phyloP scores from a whole-genome alignment of 2,888 invertebrate genomes.

The Caprella mutica region DNA sequence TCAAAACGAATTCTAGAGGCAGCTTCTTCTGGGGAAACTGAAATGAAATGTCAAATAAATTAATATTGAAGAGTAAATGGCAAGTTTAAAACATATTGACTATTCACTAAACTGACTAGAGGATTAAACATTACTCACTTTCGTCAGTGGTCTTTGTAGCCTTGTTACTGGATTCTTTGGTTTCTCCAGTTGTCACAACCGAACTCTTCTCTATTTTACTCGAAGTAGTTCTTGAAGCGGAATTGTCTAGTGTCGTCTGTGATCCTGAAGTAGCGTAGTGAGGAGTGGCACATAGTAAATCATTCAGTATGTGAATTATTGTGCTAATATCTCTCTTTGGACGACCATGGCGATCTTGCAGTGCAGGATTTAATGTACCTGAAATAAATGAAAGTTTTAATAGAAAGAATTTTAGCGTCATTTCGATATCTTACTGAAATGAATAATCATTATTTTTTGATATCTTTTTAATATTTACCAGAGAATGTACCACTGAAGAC shows the following conservation, averaged over 20 bases:
- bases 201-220: neutral
- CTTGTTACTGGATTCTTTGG: too few species aligned
- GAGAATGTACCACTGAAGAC: conserved; percentile 94
- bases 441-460: too few species aligned
- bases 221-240: neutral
- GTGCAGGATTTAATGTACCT: conserved; percentile 81
- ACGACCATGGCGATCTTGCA: conserved; percentile 79
- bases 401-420: too few species aligned
- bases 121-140: too few species aligned
- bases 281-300: conserved; percentile 74
- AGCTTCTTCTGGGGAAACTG: conserved; percentile 7
- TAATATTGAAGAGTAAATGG: neutral
- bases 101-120: too few species aligned
- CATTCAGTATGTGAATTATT: conserved; percentile 89
- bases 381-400: too few species aligned
- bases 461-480: too few species aligned
- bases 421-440: too few species aligned
- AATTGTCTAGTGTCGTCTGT: conserved; percentile 16
- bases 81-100: neutral
- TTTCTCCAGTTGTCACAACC: neutral
- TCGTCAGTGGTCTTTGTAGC: neutral
- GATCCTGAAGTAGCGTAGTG: conserved; percentile 43
- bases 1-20: neutral
- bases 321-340: conserved; percentile 89
- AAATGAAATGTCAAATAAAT: neutral